phyloP scores from a whole-genome alignment of 2,113 vertebrate genomes.

The Erythrocercus mccallii region DNA sequence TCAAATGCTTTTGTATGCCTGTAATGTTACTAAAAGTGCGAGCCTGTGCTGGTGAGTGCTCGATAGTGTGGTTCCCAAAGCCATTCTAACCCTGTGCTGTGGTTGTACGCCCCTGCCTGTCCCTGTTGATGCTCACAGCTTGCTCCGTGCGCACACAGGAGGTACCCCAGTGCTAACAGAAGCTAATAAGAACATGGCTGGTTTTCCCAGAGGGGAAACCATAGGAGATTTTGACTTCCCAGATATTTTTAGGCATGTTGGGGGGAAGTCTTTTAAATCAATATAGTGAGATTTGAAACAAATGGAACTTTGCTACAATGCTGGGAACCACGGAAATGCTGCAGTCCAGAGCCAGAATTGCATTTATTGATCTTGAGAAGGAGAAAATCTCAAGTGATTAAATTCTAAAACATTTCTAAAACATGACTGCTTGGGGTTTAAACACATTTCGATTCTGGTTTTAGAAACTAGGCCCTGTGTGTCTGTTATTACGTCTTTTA shows the following conservation, averaged over 20 bases:
- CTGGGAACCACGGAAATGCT: background rate
- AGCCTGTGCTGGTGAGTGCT: constrained; percentile 15
- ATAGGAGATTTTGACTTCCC: background rate
- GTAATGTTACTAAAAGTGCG: background rate
- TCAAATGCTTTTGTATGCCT: constrained; percentile 39
- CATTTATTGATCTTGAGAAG: background rate
- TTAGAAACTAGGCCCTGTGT: background rate
- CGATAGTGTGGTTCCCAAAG: background rate
- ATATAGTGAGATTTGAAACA: background rate
- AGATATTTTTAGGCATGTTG: background rate
- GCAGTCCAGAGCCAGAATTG: background rate
- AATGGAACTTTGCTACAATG: background rate
- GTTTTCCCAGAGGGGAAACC: background rate
- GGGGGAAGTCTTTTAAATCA: background rate
- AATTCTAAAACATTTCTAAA: background rate
- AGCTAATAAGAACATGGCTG: constrained; percentile 56
- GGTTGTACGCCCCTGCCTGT: background rate
- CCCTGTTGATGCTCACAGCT: constrained; percentile 66
- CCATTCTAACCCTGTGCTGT: constrained; percentile 37
- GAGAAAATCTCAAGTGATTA: background rate
- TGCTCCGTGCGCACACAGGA: constrained; percentile 68
- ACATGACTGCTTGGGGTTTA: background rate
- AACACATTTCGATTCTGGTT: background rate
- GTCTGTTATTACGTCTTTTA: background rate
- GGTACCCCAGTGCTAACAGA: constrained; percentile 37